Conservation (phyloP, 2,888 invertebrate species). For the Drosophila koepferae region DNA sequence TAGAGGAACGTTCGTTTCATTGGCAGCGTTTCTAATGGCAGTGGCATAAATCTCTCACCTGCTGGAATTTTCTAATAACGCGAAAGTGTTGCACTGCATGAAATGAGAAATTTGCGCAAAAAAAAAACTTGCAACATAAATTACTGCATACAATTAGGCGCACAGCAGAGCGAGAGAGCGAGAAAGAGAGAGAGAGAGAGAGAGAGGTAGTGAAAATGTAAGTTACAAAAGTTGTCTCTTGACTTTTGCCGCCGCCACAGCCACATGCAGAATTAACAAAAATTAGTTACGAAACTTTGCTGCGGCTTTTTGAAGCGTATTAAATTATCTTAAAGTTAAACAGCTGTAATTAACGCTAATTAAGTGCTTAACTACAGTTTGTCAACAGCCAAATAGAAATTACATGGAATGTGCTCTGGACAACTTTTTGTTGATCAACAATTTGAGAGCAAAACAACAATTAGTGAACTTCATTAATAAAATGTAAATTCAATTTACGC, state of each 20-base stretch:
- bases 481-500: slow-evolving; percentile 1
- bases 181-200: background rate
- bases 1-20: slow-evolving; percentile 28
- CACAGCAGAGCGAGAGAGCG: slow-evolving; percentile 8
- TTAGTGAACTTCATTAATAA: background rate
- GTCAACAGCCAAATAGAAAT: background rate
- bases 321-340: slow-evolving; percentile 51
- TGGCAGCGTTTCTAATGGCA: slow-evolving; percentile 55
- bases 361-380: slow-evolving; percentile 31
- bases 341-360: slow-evolving; percentile 65
- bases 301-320: slow-evolving; percentile 52
- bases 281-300: slow-evolving; percentile 65
- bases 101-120: slow-evolving; percentile 69
- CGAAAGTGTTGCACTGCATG: slow-evolving; percentile 71
- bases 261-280: slow-evolving; percentile 57
- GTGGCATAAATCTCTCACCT: slow-evolving; percentile 73
- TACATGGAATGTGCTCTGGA: background rate
- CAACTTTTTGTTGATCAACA: background rate
- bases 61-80: slow-evolving; percentile 75
- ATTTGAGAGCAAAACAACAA: too few species aligned
- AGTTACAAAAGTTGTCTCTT: slow-evolving; percentile 38
- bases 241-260: background rate
- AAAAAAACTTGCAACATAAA: slow-evolving; percentile 69
- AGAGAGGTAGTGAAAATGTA: slow-evolving; percentile 7
- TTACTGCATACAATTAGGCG: slow-evolving; percentile 67